Evolutionary conservation across 2,113 vertebrate species (phyloP).

Genomic region (Rhipidura dahli): DNA sequence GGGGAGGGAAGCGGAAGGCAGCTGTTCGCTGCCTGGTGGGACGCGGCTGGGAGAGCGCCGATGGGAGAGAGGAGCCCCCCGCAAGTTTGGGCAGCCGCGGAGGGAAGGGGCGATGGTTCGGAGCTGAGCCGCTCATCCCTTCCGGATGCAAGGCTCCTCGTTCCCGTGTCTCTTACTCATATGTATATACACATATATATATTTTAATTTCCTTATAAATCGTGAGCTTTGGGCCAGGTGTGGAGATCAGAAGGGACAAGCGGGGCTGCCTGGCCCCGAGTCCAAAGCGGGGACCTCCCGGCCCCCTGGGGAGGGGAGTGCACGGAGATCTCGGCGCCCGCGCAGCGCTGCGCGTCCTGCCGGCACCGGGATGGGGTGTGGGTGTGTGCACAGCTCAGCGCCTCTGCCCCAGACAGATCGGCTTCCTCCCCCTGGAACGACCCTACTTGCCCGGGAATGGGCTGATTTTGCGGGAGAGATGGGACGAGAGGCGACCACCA

Average conservation of each 20-base stretch:
- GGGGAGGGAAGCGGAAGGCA: not conserved
- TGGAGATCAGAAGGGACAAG: not conserved
- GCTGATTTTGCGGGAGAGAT: not conserved
- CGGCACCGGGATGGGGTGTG: not conserved
- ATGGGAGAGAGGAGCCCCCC: not conserved
- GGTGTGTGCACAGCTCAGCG: not conserved
- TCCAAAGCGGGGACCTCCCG: not conserved
- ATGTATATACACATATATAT: fast-evolving
- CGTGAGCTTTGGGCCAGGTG: not conserved
- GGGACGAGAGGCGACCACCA: not conserved
- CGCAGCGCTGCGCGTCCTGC: not conserved
- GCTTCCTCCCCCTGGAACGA: not conserved
- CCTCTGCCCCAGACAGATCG: not conserved
- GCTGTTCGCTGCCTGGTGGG: not conserved
- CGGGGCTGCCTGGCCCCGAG: not conserved
- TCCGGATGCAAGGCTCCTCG: not conserved
- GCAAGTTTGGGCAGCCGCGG: not conserved
- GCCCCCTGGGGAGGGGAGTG: not conserved
- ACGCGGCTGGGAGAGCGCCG: not conserved
- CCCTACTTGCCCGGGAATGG: not conserved
- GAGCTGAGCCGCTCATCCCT: not conserved
- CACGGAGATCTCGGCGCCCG: not conserved
- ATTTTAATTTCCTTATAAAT: not conserved
- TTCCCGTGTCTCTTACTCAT: fast-evolving
- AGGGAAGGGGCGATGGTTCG: not conserved